Evolutionary conservation across 2,113 vertebrate species (phyloP), one percentile per base, ranked within the genome.

Genomic region (Aphyosemion australe): DNA sequence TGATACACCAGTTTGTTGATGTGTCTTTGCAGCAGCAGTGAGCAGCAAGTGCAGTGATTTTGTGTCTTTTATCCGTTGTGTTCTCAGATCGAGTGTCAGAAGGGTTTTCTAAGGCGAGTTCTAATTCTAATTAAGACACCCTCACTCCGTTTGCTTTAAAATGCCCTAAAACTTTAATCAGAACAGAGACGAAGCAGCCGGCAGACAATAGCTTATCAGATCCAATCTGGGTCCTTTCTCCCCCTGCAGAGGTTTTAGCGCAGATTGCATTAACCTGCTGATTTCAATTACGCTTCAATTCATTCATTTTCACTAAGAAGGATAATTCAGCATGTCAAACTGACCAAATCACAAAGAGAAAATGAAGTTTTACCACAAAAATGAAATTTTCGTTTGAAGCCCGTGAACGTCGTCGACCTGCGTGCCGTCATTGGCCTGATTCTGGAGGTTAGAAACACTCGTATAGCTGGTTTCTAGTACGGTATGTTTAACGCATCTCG

Each of bases 401-500:
- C 14, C 41, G 45, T 34, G 19, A 12, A 50, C 8, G 41, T 68
- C 60, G 49, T 60, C 26, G 57, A 61, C 50, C 45, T 26, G 49
- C 12, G 34, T 5, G 15, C n/a, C 16, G 50, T 58, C 45, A 47
- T 20, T 26, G 43, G 61, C 59, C 64, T 60, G 18, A 69, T 55
- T 74, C 34, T 60, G n/a, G 26, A 69, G 55, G 45, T 50, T 12
- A 54, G 61, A 56, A 62, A 18, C 14, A 19, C 45, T 51, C 5
- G 18, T 16, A 2, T 53, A 67, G 50, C 53, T 49, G 52, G 13
- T 20, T 74, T 69, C 79, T 71, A 50, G 53, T 47, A 43, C 46
- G 18, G 46, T 48, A 51, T 80, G 69, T 76, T 80, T 64, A 68
- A 61, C 63, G 69, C 54, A 62, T 78, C 20, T 61, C 55, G 34